Evolutionary conservation across 2,888 invertebrate species (phyloP), one percentile per base, ranked within the genome.

Genomic region (Biston betularia): DNA sequence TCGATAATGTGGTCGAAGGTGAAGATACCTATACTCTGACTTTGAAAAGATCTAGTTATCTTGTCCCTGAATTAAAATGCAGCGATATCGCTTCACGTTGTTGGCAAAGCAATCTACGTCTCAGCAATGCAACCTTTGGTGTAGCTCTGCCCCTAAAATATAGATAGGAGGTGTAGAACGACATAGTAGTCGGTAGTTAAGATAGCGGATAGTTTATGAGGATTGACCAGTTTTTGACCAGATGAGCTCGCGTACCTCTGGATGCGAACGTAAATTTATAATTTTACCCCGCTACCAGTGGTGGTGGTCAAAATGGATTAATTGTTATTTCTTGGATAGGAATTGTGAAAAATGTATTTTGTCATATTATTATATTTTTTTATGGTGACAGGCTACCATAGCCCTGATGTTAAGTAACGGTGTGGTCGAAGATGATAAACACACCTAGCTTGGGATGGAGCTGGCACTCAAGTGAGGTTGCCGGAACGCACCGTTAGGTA

Each of bases 111-210:
- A 10, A 9, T 3, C 11, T 24, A 24, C 48, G 6, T 24, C 11
- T 24, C 15, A 48, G 0, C 24, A 24, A 24, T 24, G 7, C 9
- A 12, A 45, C 24, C 48, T 48, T 48, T 24, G 24, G 49, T 58
- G 35, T 48, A 12, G 33, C 9, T n/a, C 58, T 8, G 49, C 10
- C 58, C 14, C 12, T 42, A 40, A 12, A 38, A 1, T 35, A 42
- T n/a, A 64, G 73, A 59, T 62, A 64, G 45, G 34, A 63, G 68
- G 67, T 66, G 52, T 54, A 34, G 57, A 57, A 56, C 56, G 56
- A 14, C 55, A 46, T 61, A 65, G 58, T 52, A 58, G 60, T 48
- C n/a, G 52, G 46, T 45, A 45, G 64, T 68, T 68, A 66, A 64
- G 59, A 66, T 66, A 66, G 61, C 15, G 40, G 52, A 9, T 61